Conservation (phyloP, 2,113 vertebrate species). For the Machaerirhynchus nigripectus region DNA sequence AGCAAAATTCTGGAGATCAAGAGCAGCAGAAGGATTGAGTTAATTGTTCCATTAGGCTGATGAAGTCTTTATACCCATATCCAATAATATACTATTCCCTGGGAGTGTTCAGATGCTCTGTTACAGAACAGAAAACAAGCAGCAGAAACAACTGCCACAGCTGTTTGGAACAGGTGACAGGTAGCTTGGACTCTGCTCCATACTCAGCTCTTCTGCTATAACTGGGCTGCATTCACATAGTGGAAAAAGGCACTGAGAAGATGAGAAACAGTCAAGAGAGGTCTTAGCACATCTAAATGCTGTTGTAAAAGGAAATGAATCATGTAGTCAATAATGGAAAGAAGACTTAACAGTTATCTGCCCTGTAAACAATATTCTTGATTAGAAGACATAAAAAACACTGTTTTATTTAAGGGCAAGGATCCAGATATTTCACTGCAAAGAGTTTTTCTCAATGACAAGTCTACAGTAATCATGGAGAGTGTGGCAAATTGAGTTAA, state of each 20-base stretch:
- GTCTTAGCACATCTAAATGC: background rate
- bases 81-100: slow-evolving; percentile 22
- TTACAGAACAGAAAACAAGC: background rate
- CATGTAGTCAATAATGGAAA: slow-evolving; percentile 9
- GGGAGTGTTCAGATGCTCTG: background rate
- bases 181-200: background rate
- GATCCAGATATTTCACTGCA: background rate
- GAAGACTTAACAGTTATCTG: slow-evolving; percentile 4
- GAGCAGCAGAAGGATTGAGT: slow-evolving; percentile 45
- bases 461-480: background rate
- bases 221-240: background rate
- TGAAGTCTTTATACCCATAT: slow-evolving; percentile 14
- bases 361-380: slow-evolving; percentile 19
- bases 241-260: background rate
- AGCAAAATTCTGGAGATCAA: slow-evolving; percentile 67
- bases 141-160: background rate
- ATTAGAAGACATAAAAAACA: slow-evolving; percentile 12
- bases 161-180: background rate
- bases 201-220: background rate
- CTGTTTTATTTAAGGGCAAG: background rate
- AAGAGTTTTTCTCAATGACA: background rate
- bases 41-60: slow-evolving; percentile 69
- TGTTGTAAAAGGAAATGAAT: slow-evolving; percentile 3
- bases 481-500: background rate
- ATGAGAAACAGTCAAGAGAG: background rate